Percentiles rank a stretch among this genome's conserved stretches.
These are phyloP conservation scores for Zaprionus tsacasi DNA, from an alignment of 1,140 invertebrate species.

Conservation along the genomic window DNA sequence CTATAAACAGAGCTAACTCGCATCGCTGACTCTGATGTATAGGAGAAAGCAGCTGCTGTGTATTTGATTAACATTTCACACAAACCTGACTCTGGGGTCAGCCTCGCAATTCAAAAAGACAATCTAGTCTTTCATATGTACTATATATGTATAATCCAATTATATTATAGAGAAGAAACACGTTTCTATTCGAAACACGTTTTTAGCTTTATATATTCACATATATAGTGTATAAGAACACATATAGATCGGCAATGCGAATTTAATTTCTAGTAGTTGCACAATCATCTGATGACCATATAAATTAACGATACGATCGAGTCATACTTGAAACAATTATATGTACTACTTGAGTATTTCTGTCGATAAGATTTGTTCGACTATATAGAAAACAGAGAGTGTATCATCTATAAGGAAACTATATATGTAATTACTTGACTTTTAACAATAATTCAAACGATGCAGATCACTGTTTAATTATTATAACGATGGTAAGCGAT, in stretches of 20 bases:
- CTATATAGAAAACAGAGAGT: neutral
- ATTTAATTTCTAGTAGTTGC: slow-evolving; percentile 21
- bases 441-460: neutral
- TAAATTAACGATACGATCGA: slow-evolving; percentile 3
- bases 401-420: neutral
- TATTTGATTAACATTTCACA: slow-evolving; percentile 12
- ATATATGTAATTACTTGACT: too few relatives aligned
- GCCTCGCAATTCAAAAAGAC: neutral
- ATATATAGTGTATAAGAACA: neutral
- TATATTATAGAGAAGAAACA: neutral
- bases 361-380: slow-evolving; percentile 28
- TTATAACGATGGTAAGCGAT: neutral
- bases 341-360: slow-evolving; percentile 4
- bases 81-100: slow-evolving; percentile 47
- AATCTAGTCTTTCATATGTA: slow-evolving; percentile 13
- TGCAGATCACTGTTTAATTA: neutral
- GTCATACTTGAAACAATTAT: slow-evolving; percentile 15
- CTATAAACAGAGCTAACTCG: slow-evolving; percentile 20
- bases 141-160: neutral
- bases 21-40: slow-evolving; percentile 39
- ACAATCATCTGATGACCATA: slow-evolving; percentile 17
- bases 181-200: neutral
- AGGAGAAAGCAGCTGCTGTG: neutral
- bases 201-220: neutral
- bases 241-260: slow-evolving; percentile 1